Conservation (phyloP, 2,797 vertebrate species). For the Champsocephalus esox region DNA sequence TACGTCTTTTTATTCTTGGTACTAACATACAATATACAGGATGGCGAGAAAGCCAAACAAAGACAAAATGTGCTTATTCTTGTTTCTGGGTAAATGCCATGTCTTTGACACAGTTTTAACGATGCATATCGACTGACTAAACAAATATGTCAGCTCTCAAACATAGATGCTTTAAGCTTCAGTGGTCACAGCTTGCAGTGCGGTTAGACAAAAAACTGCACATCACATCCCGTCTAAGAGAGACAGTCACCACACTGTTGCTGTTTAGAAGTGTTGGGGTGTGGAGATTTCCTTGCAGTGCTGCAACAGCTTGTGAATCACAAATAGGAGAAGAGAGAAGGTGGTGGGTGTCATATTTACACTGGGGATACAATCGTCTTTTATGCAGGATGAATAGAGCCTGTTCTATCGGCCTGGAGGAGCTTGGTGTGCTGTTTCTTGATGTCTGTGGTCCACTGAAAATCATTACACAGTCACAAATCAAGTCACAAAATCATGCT, state of each 20-base stretch:
- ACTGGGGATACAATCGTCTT: constrained; percentile 38
- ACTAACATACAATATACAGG: no score
- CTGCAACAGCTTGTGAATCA: constrained; percentile 49
- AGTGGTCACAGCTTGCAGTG: constrained; percentile 32
- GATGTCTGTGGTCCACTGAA: constrained; percentile 2
- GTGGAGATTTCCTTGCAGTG: constrained; percentile 18
- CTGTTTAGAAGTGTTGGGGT: constrained; percentile 22
- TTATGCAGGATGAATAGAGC: constrained; percentile 41
- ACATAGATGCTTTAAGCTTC: neutral
- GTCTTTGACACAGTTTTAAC: neutral
- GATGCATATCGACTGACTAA: constrained; percentile 8
- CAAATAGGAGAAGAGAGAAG: constrained; percentile 25
- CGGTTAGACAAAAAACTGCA: constrained; percentile 21
- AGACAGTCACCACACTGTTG: constrained; percentile 1
- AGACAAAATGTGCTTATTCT: no score
- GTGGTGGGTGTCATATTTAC: constrained; percentile 60
- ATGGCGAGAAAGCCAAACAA: no score
- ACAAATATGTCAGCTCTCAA: constrained; percentile 1
- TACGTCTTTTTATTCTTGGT: no score
- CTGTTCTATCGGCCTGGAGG: constrained; percentile 8
- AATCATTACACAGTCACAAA: neutral
- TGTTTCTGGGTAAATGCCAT: constrained; percentile 10
- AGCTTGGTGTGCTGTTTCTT: neutral
- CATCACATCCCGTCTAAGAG: constrained; percentile 45
- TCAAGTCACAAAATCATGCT: neutral